phyloP scores from a whole-genome alignment of 2,888 invertebrate genomes.

The Trichogramma dendrolimi region DNA sequence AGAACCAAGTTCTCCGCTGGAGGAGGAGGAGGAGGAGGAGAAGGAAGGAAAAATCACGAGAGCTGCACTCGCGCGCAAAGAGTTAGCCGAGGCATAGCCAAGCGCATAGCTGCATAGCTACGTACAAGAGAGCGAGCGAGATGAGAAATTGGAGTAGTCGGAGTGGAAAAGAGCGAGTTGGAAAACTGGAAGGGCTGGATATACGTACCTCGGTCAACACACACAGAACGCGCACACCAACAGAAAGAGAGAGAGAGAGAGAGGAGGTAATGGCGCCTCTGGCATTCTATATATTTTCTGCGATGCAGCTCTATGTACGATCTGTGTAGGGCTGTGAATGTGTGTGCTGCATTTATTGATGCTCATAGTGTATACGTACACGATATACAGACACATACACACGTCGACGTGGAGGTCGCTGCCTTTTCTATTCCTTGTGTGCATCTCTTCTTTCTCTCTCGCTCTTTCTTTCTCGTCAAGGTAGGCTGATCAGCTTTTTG shows the following conservation, averaged over 20 bases:
- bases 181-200: constrained; percentile 28
- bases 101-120: constrained; percentile 21
- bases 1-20: neutral
- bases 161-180: constrained; percentile 29
- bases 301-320: no score
- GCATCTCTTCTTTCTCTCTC: no score
- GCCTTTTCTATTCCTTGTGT: no score
- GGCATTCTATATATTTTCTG: neutral
- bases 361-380: no score
- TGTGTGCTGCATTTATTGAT: no score
- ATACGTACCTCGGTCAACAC: constrained; percentile 12
- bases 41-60: constrained; percentile 20
- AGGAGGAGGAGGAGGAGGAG: constrained; percentile 14
- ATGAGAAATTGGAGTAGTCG: constrained; percentile 29
- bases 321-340: no score
- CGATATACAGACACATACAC: no score
- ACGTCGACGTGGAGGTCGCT: no score
- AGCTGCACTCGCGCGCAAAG: constrained; percentile 14
- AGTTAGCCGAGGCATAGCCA: constrained; percentile 18
- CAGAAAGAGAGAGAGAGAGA: neutral
- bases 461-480: no score
- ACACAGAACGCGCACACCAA: neutral
- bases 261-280: constrained; percentile 23
- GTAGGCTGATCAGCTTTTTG: no score
- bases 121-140: constrained; percentile 19